Base-by-base conservation (phyloP, 2,113 vertebrate species). In the Cyanistes caeruleus region DNA sequence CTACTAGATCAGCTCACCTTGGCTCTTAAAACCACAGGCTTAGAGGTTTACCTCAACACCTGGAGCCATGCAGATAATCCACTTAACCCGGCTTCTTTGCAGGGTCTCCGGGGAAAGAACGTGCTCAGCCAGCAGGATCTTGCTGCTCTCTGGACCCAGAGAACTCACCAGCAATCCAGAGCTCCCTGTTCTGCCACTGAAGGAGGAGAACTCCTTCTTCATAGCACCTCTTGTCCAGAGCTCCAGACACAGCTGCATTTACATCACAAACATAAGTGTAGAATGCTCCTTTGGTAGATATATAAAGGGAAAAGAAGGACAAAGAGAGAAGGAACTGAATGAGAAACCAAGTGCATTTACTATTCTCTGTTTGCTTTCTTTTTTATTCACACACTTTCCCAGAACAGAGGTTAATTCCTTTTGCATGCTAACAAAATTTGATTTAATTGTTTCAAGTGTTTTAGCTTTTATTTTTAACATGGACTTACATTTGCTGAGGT, bases 41-140 rank as follows among this genome's bases (percentile, higher is more conserved):
- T 35, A 78, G 69, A 62, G 64, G 21, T 73, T 92, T 75, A 41
- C 55, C 33, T 81, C 43, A 55, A 24, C 21, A 53, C 28, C 30
- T 51, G 31, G 28, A 79, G 41, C 56, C 64, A 30, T 0, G 3
- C 13, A 79, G 41, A 58, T 65, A 87, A 82, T 79, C 17, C 49
- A 69, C 56, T 56, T 41, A 72, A 63, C 19, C 9, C 2, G 2
- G 43, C 0, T 0, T 16, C 48, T 80, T 48, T 60, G 31, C 4
- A 52, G 37, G 44, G 19, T 41, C 63, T n/a, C 19, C 7, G n/a
- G 31, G 60, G n/a, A 68, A 81, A 62, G 48, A 73, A 69, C 0
- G 0, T 7, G 10, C 51, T 65, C 44, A 48, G 39, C 62, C 74
- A 64, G 15, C 13, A 64, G 37, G 8, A 51, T 43, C 0, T 0